Base-by-base conservation (phyloP, 1,140 invertebrate genomes). In the Temnothorax longispinosus region DNA sequence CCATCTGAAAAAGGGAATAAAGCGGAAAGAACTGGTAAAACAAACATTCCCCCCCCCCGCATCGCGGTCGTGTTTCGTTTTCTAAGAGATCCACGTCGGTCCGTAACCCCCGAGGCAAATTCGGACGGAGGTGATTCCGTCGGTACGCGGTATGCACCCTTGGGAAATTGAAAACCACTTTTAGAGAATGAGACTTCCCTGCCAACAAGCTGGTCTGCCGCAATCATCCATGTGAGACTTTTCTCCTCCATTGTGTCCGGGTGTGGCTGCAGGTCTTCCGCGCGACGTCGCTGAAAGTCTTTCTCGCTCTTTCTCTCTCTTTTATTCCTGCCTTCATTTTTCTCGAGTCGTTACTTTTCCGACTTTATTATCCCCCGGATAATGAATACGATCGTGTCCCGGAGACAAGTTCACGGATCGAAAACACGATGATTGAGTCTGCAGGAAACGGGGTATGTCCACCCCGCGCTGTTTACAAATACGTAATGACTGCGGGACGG, bases 131-230 rank as follows among this genome's bases (percentile, higher is more conserved):
- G 75, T 75, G 69, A 62, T 18, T 44, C 18, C 38, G 85, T 87
- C 65, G 85, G 77, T 72, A 81, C 86, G 69, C 89, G 88, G 67
- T 65, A 94, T 94, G 94, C 94, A 95, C 94, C 94, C 94, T 95
- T 94, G 93, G 93, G 91, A 89, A 94, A 95, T 95, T 95, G 94
- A 93, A 94, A 94, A 94, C 93, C 94, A 95, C 92, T 95, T 94
- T 93, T 94, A 95, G 93, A 95, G 93, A 95, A 95, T 95, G 93
- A 95, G 94, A 95, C 94, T 95, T 95, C 93, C 94, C 95, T 95
- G 95, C 95, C 94, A 95, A 95, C 95, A 95, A 95, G 95, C 95
- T 95, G 94, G 93, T 94, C 93, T 95, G 94, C 94, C 93, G 92
- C 93, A 94, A 94, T 95, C 94, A 93, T 95, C 94, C 94, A 92